A percentile compares a stretch with the other conserved stretches of the same genome.
These are phyloP conservation scores for Parotocinclus haroldoi DNA, from an alignment of 2,797 vertebrate genomes.

Conservation along the genomic window DNA sequence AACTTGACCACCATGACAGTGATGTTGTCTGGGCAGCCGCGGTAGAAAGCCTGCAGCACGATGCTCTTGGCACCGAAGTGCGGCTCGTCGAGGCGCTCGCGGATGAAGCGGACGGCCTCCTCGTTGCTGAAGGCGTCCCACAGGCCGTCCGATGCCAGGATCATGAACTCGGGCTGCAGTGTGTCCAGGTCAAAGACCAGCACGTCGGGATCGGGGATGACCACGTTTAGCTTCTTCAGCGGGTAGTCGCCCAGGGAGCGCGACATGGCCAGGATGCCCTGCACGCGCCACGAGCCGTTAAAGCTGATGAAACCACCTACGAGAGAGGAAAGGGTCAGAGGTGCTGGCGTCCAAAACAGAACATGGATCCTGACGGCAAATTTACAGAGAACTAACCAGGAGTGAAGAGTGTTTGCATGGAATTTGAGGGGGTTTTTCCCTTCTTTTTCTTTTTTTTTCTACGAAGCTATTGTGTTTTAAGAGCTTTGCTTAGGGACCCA, in stretches of 20 bases:
- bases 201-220: slow-evolving; percentile 89
- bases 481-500: too few species aligned
- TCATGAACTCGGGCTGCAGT: slow-evolving; percentile 97
- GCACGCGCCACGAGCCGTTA: slow-evolving; percentile 96
- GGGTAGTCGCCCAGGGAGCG: slow-evolving; percentile 96
- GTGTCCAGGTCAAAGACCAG: slow-evolving; percentile 96
- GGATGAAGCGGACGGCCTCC: slow-evolving; percentile 93
- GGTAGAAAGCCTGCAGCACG: slow-evolving; percentile 92
- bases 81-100: slow-evolving; percentile 91
- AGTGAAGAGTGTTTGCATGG: too few species aligned
- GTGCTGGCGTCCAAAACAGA: too few species aligned
- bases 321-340: neutral
- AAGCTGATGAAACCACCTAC: slow-evolving; percentile 98
- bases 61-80: slow-evolving; percentile 97
- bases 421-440: too few species aligned
- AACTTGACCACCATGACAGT: slow-evolving; percentile 99
- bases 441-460: too few species aligned
- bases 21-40: slow-evolving; percentile 96
- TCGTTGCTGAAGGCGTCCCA: slow-evolving; percentile 99
- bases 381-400: too few species aligned
- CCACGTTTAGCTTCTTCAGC: slow-evolving; percentile 93
- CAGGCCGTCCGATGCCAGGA: slow-evolving; percentile 92
- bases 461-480: too few species aligned
- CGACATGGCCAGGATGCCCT: slow-evolving; percentile 97
- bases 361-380: too few species aligned